A percentile compares a stretch with the other conserved stretches of the same genome.
These are phyloP conservation scores for Hippocampus mohnikei DNA, from an alignment of 2,113 vertebrate genomes.

Conservation along the genomic window DNA sequence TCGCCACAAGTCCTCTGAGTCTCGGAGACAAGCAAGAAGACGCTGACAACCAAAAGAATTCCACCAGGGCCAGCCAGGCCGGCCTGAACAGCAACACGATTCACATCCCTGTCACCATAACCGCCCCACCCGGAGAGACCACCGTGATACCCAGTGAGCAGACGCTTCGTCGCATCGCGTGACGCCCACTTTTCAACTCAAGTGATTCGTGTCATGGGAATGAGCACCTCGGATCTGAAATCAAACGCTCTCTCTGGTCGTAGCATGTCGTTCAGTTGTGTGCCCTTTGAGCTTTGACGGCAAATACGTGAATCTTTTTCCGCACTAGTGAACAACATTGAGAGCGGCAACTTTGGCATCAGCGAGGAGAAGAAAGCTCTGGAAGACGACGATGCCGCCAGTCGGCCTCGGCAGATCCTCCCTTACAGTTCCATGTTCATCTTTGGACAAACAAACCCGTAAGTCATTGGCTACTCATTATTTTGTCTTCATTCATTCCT, in stretches of 20 bases:
- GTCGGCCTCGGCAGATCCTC: conserved; percentile 82
- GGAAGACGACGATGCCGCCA: conserved; percentile 75
- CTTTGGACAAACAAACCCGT: conserved; percentile 91
- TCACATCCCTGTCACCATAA: conserved; percentile 83
- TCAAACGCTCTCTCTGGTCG: background rate
- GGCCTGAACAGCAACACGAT: conserved; percentile 74
- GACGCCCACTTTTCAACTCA: background rate
- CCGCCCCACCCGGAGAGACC: conserved; percentile 61
- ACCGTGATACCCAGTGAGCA: conserved; percentile 63
- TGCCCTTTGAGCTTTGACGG: background rate
- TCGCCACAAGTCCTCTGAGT: conserved; percentile 57
- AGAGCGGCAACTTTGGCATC: conserved; percentile 78
- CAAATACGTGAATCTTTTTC: conserved; percentile 14
- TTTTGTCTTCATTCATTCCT: too few relatives aligned
- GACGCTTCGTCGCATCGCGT: background rate
- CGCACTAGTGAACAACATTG: conserved; percentile 76
- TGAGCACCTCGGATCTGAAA: background rate
- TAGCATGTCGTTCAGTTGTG: background rate
- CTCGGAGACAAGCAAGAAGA: conserved; percentile 86
- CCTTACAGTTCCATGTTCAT: conserved; percentile 97
- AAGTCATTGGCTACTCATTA: conserved; percentile 46
- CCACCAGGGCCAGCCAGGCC: conserved; percentile 79
- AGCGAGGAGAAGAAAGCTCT: conserved; percentile 87
- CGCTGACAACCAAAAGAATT: conserved; percentile 91
- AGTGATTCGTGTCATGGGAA: background rate